phyloP scores from a whole-genome alignment of 1,140 invertebrate genomes.

The Glossosoma conforme region DNA sequence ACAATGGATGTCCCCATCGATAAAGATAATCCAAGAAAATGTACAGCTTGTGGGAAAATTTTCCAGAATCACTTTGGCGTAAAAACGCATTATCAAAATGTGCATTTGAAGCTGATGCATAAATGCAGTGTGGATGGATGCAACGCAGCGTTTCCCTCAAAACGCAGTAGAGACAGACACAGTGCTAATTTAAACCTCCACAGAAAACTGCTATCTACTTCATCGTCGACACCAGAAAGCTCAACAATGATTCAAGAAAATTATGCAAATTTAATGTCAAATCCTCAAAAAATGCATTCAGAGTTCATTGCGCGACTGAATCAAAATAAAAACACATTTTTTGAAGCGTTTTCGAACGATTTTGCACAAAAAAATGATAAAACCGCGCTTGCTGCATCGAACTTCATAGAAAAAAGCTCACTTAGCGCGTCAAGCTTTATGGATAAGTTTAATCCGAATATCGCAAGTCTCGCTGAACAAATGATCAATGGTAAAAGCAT shows the following conservation, averaged over 20 bases:
- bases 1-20: constrained; percentile 78
- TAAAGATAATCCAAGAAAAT: constrained; percentile 72
- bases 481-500: constrained; percentile 42
- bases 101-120: constrained; percentile 94
- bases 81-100: constrained; percentile 93
- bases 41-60: constrained; percentile 86
- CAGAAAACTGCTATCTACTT: constrained; percentile 77
- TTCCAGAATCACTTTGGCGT: constrained; percentile 95
- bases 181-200: constrained; percentile 90
- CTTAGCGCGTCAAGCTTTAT: constrained; percentile 32
- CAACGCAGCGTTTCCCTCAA: constrained; percentile 93
- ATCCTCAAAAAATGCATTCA: constrained; percentile 61
- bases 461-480: constrained; percentile 41
- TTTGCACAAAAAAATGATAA: too few relatives aligned
- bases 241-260: too few relatives aligned
- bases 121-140: constrained; percentile 95
- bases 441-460: constrained; percentile 34
- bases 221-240: too few relatives aligned
- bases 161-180: constrained; percentile 86
- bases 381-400: too few relatives aligned
- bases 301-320: constrained; percentile 67
- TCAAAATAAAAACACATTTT: too few relatives aligned
- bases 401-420: constrained; percentile 33
- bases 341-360: too few relatives aligned
- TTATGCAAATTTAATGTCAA: too few relatives aligned